phyloP scores from a whole-genome alignment of 2,797 vertebrate species.

The Miichthys miiuy region DNA sequence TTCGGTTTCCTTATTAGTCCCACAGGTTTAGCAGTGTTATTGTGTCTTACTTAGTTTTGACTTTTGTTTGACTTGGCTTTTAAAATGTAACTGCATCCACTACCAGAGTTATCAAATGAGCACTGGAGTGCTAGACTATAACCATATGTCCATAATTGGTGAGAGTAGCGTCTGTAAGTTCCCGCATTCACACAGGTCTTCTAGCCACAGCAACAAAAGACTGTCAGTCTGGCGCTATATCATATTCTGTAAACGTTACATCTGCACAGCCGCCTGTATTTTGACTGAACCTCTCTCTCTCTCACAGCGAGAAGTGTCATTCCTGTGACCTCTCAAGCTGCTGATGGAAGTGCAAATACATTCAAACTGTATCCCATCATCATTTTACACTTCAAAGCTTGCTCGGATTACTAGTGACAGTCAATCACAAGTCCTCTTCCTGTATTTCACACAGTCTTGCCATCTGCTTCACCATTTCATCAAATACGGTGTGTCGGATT shows the following conservation, averaged over 20 bases:
- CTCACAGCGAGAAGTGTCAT: background rate
- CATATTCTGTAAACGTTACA: slow-evolving; percentile 8
- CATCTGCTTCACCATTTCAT: slow-evolving; percentile 54
- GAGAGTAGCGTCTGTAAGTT: background rate
- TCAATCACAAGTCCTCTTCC: slow-evolving; percentile 41
- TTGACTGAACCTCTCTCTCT: slow-evolving; percentile 15
- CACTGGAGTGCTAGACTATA: background rate
- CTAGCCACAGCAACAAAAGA: slow-evolving; percentile 5
- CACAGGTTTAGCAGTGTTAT: background rate
- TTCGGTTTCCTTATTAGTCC: background rate
- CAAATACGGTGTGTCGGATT: slow-evolving; percentile 46
- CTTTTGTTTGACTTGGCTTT: background rate
- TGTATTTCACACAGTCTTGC: slow-evolving; percentile 36
- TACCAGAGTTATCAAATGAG: background rate
- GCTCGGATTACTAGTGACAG: slow-evolving; percentile 47
- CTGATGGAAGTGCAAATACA: slow-evolving; percentile 56
- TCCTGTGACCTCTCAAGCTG: slow-evolving; percentile 51
- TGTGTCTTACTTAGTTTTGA: background rate
- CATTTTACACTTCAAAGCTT: slow-evolving; percentile 65
- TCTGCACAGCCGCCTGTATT: slow-evolving; percentile 19
- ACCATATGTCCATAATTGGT: background rate
- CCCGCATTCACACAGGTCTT: background rate
- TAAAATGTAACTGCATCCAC: background rate
- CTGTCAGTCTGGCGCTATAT: background rate
- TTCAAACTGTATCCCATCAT: slow-evolving; percentile 48